Percentiles rank a stretch among this genome's conserved stretches.
Conservation (phyloP, 2,113 vertebrate species). For the Sylvia atricapilla region DNA sequence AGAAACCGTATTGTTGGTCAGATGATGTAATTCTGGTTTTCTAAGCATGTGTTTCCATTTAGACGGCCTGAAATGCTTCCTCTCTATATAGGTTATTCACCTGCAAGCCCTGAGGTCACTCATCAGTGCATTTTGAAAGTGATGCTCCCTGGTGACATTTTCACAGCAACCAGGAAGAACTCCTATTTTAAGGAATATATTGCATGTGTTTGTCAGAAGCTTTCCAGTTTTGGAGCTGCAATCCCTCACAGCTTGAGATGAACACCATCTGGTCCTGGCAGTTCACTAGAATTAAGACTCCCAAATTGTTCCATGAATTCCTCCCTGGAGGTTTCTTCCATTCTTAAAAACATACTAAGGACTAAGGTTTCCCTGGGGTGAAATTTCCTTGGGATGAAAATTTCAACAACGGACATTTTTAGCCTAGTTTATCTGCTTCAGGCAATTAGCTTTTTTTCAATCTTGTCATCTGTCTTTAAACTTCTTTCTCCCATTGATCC, state of each 20-base stretch:
- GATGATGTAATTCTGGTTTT: slow-evolving; percentile 4
- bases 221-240: slow-evolving; percentile 20
- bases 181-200: slow-evolving; percentile 15
- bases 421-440: not conserved
- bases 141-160: not conserved
- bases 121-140: not conserved
- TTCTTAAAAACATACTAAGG: not conserved
- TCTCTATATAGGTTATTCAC: not conserved
- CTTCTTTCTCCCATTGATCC: not conserved
- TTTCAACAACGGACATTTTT: not conserved
- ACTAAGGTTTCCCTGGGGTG: not conserved
- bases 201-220: slow-evolving; percentile 8
- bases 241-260: not conserved
- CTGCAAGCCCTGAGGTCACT: not conserved
- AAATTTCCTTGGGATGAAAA: not conserved
- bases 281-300: slow-evolving; percentile 18
- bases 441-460: not conserved
- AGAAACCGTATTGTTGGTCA: not conserved
- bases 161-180: not conserved
- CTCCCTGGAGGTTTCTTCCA: not conserved
- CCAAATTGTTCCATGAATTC: not conserved
- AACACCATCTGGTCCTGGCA: slow-evolving; percentile 33
- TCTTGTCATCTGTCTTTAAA: not conserved
- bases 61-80: not conserved
- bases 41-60: not conserved